Evolutionary conservation across 2,888 invertebrate species (phyloP).

Genomic region (Thyatira batis): DNA sequence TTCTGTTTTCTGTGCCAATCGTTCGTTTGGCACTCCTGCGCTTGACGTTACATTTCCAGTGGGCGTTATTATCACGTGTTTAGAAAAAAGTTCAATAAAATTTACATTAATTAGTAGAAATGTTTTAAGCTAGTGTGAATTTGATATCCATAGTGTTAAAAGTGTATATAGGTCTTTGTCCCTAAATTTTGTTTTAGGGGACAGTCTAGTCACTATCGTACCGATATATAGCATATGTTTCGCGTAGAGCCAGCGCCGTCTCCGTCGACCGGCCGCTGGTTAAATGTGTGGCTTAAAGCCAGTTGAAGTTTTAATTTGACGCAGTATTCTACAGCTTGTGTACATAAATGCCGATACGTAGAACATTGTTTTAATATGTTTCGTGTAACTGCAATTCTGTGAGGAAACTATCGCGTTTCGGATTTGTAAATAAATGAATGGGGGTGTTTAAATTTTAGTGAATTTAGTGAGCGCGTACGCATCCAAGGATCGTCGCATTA

Average conservation of each 20-base stretch:
- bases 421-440: slow-evolving; percentile 52
- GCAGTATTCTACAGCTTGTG: slow-evolving; percentile 66
- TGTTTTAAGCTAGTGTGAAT: slow-evolving; percentile 68
- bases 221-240: slow-evolving; percentile 42
- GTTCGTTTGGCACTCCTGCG: slow-evolving; percentile 36
- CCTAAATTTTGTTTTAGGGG: slow-evolving; percentile 51
- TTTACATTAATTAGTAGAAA: slow-evolving; percentile 43
- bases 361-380: neutral
- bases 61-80: slow-evolving; percentile 45
- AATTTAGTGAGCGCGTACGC: slow-evolving; percentile 54
- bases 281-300: slow-evolving; percentile 49
- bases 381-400: neutral
- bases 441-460: slow-evolving; percentile 53
- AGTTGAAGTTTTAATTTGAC: slow-evolving; percentile 29
- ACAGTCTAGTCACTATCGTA: slow-evolving; percentile 74
- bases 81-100: slow-evolving; percentile 37
- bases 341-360: slow-evolving; percentile 43
- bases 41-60: slow-evolving; percentile 47
- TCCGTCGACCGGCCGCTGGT: slow-evolving; percentile 18
- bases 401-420: slow-evolving; percentile 23
- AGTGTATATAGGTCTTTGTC: slow-evolving; percentile 65
- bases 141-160: slow-evolving; percentile 64
- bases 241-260: slow-evolving; percentile 29
- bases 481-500: slow-evolving; percentile 40
- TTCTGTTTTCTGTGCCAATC: slow-evolving; percentile 57